Evolutionary conservation across 2,113 vertebrate species (phyloP).

Genomic region (Cyanoderma ruficeps): DNA sequence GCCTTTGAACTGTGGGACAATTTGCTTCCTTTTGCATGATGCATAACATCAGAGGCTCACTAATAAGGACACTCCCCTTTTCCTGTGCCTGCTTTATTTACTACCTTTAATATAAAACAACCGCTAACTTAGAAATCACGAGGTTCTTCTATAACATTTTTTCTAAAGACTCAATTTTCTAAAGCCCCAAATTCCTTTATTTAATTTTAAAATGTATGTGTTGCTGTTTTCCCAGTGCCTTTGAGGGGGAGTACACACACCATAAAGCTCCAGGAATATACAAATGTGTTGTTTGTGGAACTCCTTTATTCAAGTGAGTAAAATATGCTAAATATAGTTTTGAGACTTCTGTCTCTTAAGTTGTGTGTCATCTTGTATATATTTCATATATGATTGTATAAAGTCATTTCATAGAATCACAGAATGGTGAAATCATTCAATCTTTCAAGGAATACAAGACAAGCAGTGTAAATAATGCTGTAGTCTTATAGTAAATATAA

Average conservation of each 20-base stretch:
- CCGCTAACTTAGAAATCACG: not conserved
- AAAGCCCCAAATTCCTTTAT: not conserved
- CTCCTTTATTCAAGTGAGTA: slow-evolving; percentile 89
- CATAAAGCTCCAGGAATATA: slow-evolving; percentile 90
- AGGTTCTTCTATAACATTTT: not conserved
- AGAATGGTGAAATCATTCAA: not conserved
- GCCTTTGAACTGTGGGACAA: not conserved
- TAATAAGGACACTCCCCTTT: slow-evolving; percentile 37
- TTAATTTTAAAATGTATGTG: slow-evolving; percentile 58
- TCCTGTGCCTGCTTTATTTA: slow-evolving; percentile 49
- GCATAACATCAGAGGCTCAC: not conserved
- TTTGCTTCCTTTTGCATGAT: not conserved
- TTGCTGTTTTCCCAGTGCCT: slow-evolving; percentile 84
- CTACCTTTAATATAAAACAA: slow-evolving; percentile 46
- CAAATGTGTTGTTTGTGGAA: slow-evolving; percentile 90
- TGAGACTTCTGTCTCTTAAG: not conserved
- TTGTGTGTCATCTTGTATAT: not conserved
- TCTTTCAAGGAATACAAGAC: not conserved
- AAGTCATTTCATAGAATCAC: not conserved
- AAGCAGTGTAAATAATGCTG: not conserved
- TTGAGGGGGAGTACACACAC: slow-evolving; percentile 86
- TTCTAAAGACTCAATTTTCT: not conserved
- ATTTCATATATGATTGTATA: not conserved
- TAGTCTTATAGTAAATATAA: not conserved
- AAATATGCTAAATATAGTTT: not conserved